Conservation (phyloP, 2,888 invertebrate species). For the Pheosia gnoma region DNA sequence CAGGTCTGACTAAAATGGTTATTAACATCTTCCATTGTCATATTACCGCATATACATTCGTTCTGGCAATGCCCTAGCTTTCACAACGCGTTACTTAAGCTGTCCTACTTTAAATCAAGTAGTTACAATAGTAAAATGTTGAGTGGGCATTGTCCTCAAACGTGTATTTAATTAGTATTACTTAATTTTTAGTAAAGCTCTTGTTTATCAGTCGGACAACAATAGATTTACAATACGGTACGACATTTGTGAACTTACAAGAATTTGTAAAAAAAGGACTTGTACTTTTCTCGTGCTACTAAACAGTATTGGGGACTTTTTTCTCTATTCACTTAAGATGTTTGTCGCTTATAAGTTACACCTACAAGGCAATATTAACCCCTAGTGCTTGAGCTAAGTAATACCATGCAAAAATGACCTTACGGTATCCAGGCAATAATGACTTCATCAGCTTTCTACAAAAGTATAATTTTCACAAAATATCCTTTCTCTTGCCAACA, state of each 20-base stretch:
- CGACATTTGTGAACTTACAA: no score
- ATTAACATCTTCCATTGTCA: conserved; percentile 31
- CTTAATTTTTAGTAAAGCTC: conserved; percentile 33
- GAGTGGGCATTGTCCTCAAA: conserved; percentile 30
- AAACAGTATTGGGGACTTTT: no score
- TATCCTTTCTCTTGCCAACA: background rate
- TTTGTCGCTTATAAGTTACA: no score
- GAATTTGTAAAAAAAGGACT: no score
- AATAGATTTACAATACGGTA: conserved; percentile 5
- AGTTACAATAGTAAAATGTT: conserved; percentile 20
- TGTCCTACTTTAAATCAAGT: conserved; percentile 42
- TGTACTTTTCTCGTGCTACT: no score
- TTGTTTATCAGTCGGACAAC: conserved; percentile 29
- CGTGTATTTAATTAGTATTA: conserved; percentile 31
- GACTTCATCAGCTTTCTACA: no score
- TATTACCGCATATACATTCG: conserved; percentile 37
- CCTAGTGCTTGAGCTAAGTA: no score
- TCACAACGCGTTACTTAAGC: conserved; percentile 41
- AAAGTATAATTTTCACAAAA: conserved; percentile 3
- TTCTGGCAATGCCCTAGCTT: conserved; percentile 33
- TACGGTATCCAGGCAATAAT: no score
- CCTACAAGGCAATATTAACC: no score
- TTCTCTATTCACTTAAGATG: no score
- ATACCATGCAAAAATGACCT: no score
- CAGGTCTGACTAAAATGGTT: conserved; percentile 24